Evolutionary conservation across 2,888 invertebrate species (phyloP).

Genomic region (Pyrocoelia pectoralis): DNA sequence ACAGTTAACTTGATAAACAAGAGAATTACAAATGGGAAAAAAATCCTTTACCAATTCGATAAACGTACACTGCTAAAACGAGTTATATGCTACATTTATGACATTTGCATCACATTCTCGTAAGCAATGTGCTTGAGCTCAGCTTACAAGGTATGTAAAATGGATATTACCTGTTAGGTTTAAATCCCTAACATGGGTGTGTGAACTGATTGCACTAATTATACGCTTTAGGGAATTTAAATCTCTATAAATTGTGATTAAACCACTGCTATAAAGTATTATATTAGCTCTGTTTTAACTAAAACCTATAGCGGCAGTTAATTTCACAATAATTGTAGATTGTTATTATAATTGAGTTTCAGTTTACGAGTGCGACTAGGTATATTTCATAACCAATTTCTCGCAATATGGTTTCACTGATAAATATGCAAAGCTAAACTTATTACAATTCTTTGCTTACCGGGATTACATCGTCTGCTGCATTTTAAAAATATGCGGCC

Average conservation of each 20-base stretch:
- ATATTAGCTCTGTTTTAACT: neutral
- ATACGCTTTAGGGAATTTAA: constrained; percentile 1
- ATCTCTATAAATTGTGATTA: constrained; percentile 1
- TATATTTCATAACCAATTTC: neutral
- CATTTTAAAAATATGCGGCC: too few species aligned
- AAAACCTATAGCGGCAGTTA: neutral
- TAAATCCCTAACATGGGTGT: neutral
- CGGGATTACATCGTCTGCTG: too few species aligned
- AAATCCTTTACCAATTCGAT: too few species aligned
- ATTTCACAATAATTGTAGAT: neutral
- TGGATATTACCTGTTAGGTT: constrained; percentile 1
- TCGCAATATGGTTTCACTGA: neutral
- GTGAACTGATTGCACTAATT: constrained; percentile 1
- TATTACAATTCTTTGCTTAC: too few species aligned
- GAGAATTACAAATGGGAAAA: too few species aligned
- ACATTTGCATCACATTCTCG: neutral
- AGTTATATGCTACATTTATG: neutral
- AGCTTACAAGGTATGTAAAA: neutral
- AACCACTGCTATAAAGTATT: neutral
- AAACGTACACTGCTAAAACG: too few species aligned
- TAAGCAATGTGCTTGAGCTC: neutral
- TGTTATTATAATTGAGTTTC: constrained; percentile 1
- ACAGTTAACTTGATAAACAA: too few species aligned
- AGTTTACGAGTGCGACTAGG: neutral
- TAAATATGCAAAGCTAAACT: too few species aligned